phyloP scores from a whole-genome alignment of 2,113 vertebrate species.

The Procavia capensis region DNA sequence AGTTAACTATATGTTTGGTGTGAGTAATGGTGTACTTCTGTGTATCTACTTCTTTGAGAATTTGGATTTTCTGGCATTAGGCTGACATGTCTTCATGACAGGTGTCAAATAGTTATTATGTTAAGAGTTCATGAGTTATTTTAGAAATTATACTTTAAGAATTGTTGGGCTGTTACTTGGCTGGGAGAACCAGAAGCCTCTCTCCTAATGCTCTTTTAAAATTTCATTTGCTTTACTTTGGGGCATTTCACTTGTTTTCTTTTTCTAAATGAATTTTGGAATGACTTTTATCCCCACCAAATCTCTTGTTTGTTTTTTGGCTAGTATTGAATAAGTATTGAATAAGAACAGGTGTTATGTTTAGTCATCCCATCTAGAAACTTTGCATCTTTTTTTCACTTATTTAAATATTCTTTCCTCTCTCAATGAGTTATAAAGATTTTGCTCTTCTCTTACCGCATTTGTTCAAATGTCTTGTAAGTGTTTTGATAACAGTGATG shows the following conservation, averaged over 20 bases:
- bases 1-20: not conserved
- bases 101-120: not conserved
- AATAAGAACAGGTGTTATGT: not conserved
- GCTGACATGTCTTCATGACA: not conserved
- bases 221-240: no score
- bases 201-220: not conserved
- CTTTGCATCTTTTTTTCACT: not conserved
- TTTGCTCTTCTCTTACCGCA: not conserved
- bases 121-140: not conserved
- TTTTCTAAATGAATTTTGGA: not conserved
- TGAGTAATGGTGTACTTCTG: not conserved
- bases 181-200: not conserved
- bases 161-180: not conserved
- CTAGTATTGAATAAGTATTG: not conserved
- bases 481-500: not conserved
- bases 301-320: not conserved
- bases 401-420: not conserved
- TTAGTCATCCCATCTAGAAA: not conserved
- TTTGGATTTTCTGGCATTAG: not conserved
- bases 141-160: not conserved
- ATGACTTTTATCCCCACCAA: not conserved
- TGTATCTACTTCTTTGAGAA: not conserved
- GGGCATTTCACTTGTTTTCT: not conserved
- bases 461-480: not conserved
- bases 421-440: not conserved